phyloP scores from a whole-genome alignment of 2,113 vertebrate species.

The Telmatochromis brichardi region DNA sequence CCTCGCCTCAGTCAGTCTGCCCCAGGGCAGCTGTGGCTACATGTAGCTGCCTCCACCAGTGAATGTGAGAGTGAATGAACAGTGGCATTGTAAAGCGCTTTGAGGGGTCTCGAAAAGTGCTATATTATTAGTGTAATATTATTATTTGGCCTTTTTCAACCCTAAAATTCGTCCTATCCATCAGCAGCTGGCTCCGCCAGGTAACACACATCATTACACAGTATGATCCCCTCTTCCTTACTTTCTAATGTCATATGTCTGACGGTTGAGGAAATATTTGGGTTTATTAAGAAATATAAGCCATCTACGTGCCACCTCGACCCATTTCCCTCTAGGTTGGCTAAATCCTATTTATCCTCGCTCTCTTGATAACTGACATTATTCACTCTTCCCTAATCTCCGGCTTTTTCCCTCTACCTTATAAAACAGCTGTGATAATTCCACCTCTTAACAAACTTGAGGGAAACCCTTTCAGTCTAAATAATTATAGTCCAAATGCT shows the following conservation, averaged over 20 bases:
- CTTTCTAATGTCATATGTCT: background rate
- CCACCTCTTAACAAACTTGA: background rate
- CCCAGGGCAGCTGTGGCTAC: background rate
- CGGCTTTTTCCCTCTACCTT: rapidly evolving
- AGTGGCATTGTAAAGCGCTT: rapidly evolving
- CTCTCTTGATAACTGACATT: background rate
- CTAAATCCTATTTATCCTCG: background rate
- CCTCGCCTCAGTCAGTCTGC: background rate
- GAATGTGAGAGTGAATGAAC: background rate
- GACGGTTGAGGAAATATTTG: background rate
- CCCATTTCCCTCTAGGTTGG: background rate
- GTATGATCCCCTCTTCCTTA: background rate
- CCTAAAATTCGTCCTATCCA: background rate
- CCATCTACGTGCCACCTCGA: background rate
- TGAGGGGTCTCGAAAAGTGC: background rate
- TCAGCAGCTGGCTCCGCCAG: rapidly evolving
- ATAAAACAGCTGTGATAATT: background rate
- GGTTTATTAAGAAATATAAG: background rate
- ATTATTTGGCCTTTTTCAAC: background rate
- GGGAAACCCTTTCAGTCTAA: background rate
- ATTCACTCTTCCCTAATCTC: background rate
- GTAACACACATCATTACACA: background rate
- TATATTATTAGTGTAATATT: background rate
- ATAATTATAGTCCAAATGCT: background rate
- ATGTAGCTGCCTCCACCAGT: background rate